These are phyloP conservation scores for Galemys pyrenaicus DNA, from an alignment of 2,113 vertebrate species.

Conservation along the genomic window DNA sequence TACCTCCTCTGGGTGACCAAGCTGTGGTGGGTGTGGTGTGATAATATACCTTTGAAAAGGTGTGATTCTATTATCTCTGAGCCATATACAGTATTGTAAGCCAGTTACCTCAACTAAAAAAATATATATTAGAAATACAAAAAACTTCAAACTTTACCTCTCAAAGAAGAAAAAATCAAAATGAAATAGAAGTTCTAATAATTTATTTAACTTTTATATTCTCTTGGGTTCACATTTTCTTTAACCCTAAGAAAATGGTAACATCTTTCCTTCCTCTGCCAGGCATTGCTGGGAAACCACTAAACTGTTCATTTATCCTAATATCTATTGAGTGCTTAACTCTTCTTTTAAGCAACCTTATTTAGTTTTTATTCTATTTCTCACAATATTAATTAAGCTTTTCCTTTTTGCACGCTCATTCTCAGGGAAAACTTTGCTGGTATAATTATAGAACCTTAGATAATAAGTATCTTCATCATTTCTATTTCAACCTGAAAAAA, in stretches of 20 bases:
- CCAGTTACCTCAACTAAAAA: too few species aligned
- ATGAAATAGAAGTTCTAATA: neutral
- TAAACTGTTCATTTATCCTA: neutral
- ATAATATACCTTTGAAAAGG: too few species aligned
- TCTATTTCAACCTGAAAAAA: neutral
- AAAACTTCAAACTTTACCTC: neutral
- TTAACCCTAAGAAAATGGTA: neutral
- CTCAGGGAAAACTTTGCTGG: neutral
- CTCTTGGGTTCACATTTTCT: neutral
- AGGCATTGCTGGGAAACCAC: neutral
- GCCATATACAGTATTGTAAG: too few species aligned
- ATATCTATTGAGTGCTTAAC: neutral
- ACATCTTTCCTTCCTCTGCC: neutral
- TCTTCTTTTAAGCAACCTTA: neutral
- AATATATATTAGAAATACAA: neutral
- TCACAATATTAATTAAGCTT: neutral
- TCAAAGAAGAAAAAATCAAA: neutral
- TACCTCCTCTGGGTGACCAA: neutral
- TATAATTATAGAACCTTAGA: slow-evolving; percentile 8
- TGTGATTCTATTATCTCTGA: too few species aligned
- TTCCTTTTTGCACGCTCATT: neutral
- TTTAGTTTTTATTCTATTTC: slow-evolving; percentile 9
- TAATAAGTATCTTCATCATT: neutral
- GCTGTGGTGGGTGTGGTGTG: neutral
- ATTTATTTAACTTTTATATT: slow-evolving; percentile 4